phyloP scores from a whole-genome alignment of 2,797 vertebrate species.

The Crenichthys baileyi region DNA sequence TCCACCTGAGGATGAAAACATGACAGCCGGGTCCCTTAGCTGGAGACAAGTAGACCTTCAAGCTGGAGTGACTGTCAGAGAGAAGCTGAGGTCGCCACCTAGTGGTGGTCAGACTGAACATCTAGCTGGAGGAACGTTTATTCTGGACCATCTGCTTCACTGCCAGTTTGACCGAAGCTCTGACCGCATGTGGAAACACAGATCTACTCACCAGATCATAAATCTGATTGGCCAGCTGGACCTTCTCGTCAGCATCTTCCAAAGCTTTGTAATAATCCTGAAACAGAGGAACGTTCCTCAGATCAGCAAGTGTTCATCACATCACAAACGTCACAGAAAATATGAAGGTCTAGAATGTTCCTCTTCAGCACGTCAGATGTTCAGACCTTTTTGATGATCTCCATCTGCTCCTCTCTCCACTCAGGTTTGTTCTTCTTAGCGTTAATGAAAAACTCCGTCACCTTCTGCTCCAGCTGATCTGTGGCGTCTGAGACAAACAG shows the following conservation, averaged over 20 bases:
- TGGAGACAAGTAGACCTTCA: too few species aligned
- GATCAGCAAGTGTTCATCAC: neutral
- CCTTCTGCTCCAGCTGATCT: slow-evolving; percentile 97
- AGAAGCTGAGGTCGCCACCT: slow-evolving; percentile 47
- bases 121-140: neutral
- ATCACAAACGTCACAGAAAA: neutral
- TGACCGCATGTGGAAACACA: neutral
- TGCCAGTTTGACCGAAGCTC: too few species aligned
- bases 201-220: slow-evolving; percentile 94
- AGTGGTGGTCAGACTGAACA: slow-evolving; percentile 31
- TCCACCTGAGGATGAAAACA: slow-evolving; percentile 85
- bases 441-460: slow-evolving; percentile 97
- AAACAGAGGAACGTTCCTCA: slow-evolving; percentile 26
- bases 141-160: neutral
- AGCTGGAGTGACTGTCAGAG: too few species aligned
- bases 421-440: slow-evolving; percentile 99
- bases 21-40: neutral
- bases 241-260: slow-evolving; percentile 98
- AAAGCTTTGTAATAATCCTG: slow-evolving; percentile 99
- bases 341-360: neutral
- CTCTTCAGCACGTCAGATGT: neutral
- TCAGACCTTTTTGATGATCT: slow-evolving; percentile 95
- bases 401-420: slow-evolving; percentile 99
- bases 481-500: slow-evolving; percentile 87
- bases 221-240: slow-evolving; percentile 99